These are phyloP conservation scores for Drosophila nebulosa DNA, from an alignment of 1,140 invertebrate species.

Conservation along the genomic window DNA sequence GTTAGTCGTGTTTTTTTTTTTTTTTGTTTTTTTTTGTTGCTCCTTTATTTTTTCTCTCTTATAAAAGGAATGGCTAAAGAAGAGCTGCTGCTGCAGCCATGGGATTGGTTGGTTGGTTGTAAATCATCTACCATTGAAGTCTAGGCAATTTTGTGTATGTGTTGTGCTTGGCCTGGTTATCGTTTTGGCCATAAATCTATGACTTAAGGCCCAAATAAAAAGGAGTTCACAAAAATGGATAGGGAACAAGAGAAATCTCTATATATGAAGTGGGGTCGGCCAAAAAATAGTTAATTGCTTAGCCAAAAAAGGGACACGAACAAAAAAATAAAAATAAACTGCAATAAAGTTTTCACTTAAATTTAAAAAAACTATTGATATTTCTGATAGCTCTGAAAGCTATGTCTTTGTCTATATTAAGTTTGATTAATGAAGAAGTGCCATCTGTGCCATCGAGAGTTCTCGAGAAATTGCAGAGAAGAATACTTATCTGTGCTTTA, in stretches of 20 bases:
- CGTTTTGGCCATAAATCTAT: slow-evolving; percentile 29
- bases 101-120: slow-evolving; percentile 8
- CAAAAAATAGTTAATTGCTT: background rate
- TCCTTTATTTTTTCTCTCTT: background rate
- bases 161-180: slow-evolving; percentile 3
- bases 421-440: too few species aligned
- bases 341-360: background rate
- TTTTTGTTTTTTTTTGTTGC: background rate
- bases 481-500: too few species aligned
- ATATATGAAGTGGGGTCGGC: slow-evolving; percentile 18
- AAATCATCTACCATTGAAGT: slow-evolving; percentile 40
- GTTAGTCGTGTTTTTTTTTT: background rate
- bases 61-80: background rate
- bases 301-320: background rate
- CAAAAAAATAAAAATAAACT: background rate
- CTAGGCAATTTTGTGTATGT: slow-evolving; percentile 19
- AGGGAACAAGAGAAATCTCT: background rate
- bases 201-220: slow-evolving; percentile 21
- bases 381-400: background rate
- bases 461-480: too few species aligned
- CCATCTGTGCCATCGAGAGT: too few species aligned
- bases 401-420: too few species aligned
- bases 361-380: background rate
- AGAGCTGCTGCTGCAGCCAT: background rate
- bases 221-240: background rate